phyloP scores from a whole-genome alignment of 2,113 vertebrate species.

The Oreocharis arfaki region DNA sequence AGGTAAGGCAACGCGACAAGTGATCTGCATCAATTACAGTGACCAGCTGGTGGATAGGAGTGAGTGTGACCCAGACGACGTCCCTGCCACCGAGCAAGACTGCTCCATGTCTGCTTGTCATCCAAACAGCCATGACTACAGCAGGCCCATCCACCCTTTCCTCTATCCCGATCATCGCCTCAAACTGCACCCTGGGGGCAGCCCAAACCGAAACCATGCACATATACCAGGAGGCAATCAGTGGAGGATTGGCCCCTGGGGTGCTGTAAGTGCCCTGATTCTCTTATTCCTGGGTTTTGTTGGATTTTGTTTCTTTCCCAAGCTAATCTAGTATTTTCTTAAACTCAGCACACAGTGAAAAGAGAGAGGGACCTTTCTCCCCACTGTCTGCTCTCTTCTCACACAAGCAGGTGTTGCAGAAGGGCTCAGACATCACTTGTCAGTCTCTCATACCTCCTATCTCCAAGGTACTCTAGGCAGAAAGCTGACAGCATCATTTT shows the following conservation, averaged over 20 bases:
- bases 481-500: background rate
- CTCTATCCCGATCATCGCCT: conserved; percentile 71
- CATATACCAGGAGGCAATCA: conserved; percentile 80
- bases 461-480: background rate
- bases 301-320: background rate
- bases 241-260: conserved; percentile 97
- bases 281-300: background rate
- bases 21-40: conserved; percentile 88
- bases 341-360: background rate
- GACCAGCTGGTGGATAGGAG: conserved; percentile 84
- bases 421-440: background rate
- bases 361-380: background rate
- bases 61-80: conserved; percentile 89
- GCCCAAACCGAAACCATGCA: conserved; percentile 55
- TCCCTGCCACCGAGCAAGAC: conserved; percentile 86
- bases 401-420: background rate
- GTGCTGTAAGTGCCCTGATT: conserved; percentile 83
- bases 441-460: background rate
- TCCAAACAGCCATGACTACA: conserved; percentile 74
- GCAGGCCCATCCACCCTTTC: conserved; percentile 66
- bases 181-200: conserved; percentile 64
- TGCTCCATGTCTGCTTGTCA: conserved; percentile 91
- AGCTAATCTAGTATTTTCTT: background rate
- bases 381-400: background rate
- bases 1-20: conserved; percentile 89